Evolutionary conservation across 2,113 vertebrate genomes (phyloP).

Genomic region (Toxostoma redivivum): DNA sequence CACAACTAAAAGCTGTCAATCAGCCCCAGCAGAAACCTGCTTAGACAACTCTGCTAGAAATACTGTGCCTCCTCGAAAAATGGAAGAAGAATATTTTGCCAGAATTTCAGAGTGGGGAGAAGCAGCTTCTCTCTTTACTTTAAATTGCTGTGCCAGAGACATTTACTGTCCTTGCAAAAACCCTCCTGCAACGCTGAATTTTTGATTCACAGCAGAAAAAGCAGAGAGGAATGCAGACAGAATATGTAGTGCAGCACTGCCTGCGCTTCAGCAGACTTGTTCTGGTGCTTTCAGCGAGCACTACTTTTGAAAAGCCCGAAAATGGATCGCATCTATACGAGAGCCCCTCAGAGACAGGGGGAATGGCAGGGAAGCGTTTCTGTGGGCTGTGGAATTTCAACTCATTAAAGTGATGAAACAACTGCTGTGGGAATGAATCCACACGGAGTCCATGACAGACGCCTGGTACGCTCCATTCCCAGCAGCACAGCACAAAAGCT

Average conservation of each 20-base stretch:
- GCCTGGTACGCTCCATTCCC: not conserved
- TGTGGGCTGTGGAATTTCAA: not conserved
- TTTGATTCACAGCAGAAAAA: not conserved
- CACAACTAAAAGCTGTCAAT: not conserved
- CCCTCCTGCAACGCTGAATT: not conserved
- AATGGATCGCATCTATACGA: not conserved
- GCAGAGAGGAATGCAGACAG: not conserved
- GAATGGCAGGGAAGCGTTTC: not conserved
- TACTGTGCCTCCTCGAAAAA: not conserved
- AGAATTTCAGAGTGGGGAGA: not conserved
- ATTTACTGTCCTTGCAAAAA: not conserved
- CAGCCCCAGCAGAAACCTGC: not conserved
- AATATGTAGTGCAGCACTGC: not conserved
- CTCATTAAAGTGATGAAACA: conserved; percentile 33
- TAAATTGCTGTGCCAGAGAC: not conserved
- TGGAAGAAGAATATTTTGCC: not conserved
- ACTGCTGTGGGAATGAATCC: not conserved
- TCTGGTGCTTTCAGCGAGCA: not conserved
- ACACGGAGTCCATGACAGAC: not conserved
- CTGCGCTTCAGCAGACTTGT: not conserved
- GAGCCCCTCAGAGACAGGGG: not conserved
- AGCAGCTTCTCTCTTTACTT: not conserved
- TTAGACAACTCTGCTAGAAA: conserved; percentile 8
- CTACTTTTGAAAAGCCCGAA: not conserved
- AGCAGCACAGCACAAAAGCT: not conserved